These are phyloP conservation scores for Vidua macroura DNA, from an alignment of 2,113 vertebrate genomes.

Conservation along the genomic window DNA sequence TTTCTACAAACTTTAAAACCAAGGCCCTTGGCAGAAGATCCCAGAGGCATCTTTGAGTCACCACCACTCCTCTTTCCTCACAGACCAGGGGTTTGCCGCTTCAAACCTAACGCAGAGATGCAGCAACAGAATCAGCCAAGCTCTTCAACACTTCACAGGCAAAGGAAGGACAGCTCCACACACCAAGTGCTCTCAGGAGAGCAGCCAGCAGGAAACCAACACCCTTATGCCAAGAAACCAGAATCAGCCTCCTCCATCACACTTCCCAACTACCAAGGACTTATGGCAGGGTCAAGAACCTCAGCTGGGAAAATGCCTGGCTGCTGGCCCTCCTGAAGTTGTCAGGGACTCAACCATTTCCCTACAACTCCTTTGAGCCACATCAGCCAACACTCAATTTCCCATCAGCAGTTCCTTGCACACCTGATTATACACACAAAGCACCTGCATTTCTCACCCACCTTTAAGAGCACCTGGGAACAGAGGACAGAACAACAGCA, in stretches of 20 bases:
- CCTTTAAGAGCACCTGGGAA: not conserved
- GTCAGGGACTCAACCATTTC: rapidly evolving
- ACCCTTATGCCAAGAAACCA: not conserved
- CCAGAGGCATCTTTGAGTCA: not conserved
- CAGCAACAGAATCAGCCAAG: not conserved
- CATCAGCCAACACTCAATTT: not conserved
- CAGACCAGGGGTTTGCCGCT: not conserved
- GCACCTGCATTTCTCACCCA: not conserved
- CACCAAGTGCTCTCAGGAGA: not conserved
- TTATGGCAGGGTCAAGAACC: not conserved
- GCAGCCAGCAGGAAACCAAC: not conserved
- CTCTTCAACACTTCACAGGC: not conserved
- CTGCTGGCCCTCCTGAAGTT: not conserved
- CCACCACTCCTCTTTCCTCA: not conserved
- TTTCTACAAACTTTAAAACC: not conserved
- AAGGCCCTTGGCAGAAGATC: not conserved
- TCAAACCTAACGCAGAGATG: not conserved
- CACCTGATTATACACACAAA: rapidly evolving
- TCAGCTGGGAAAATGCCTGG: not conserved
- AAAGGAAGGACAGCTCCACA: not conserved
- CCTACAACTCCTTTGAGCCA: not conserved
- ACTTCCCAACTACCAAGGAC: not conserved
- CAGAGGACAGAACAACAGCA: not conserved
- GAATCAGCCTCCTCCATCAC: not conserved
- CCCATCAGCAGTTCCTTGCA: not conserved